Percentiles rank a stretch among this genome's conserved stretches.
These are phyloP conservation scores for Sipha flava DNA, from an alignment of 1,140 invertebrate species.

Conservation along the genomic window DNA sequence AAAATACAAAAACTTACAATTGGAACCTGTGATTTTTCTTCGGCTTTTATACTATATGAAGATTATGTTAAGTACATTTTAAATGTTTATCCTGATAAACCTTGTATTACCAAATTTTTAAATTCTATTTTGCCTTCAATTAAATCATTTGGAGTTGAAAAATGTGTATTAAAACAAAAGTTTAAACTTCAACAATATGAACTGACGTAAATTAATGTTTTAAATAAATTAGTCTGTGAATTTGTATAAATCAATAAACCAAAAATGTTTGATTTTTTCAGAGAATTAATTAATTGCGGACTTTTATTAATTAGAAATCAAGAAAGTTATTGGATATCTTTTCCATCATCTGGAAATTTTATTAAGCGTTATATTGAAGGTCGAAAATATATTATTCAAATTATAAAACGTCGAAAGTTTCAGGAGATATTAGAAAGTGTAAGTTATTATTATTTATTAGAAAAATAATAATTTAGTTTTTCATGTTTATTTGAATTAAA, in stretches of 20 bases:
- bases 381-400: slow-evolving; percentile 8
- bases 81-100: background rate
- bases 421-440: slow-evolving; percentile 32
- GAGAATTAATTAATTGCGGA: slow-evolving; percentile 27
- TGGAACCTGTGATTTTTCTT: background rate
- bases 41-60: slow-evolving; percentile 14
- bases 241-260: too few relatives aligned
- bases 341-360: slow-evolving; percentile 31
- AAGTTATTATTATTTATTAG: background rate
- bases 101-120: background rate
- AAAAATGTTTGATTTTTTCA: too few relatives aligned
- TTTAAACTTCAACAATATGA: slow-evolving; percentile 20
- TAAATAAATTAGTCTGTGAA: background rate
- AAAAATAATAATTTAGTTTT: too few relatives aligned
- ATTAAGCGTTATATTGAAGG: slow-evolving; percentile 15
- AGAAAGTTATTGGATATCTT: slow-evolving; percentile 31
- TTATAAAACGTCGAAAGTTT: slow-evolving; percentile 25
- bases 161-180: background rate
- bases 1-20: slow-evolving; percentile 29
- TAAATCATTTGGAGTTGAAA: slow-evolving; percentile 19
- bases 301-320: slow-evolving; percentile 24
- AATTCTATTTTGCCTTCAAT: background rate
- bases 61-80: background rate
- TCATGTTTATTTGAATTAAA: too few relatives aligned
- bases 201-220: background rate